Conservation (phyloP, 2,797 vertebrate species). For the Poeciliopsis infans region DNA sequence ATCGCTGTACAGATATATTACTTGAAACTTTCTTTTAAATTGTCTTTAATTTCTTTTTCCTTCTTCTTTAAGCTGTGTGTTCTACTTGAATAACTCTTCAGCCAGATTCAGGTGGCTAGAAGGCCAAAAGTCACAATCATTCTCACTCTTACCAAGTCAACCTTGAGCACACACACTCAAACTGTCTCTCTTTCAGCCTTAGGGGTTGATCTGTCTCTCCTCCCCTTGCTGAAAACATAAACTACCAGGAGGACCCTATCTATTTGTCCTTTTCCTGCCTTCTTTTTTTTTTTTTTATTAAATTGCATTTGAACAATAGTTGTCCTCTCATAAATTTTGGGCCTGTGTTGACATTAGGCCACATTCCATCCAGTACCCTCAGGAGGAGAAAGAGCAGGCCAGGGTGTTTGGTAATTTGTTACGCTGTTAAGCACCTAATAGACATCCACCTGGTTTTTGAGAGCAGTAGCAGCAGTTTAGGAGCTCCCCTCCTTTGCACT, state of each 20-base stretch:
- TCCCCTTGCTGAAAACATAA: conserved; percentile 73
- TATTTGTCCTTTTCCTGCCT: conserved; percentile 63
- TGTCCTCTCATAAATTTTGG: conserved; percentile 78
- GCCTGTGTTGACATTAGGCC: conserved; percentile 78
- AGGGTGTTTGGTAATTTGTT: conserved; percentile 83
- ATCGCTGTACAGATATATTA: conserved; percentile 21
- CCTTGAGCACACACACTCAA: conserved; percentile 25
- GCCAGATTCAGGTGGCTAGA: conserved; percentile 56
- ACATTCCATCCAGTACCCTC: conserved; percentile 72
- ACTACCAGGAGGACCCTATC: conserved; percentile 68
- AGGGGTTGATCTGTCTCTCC: conserved; percentile 66
- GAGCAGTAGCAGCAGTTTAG: conserved; percentile 68
- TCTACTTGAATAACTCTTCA: conserved; percentile 37
- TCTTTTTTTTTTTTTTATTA: conserved; percentile 63
- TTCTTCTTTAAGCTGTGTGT: conserved; percentile 39
- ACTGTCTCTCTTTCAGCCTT: conserved; percentile 31
- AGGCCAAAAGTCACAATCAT: conserved; percentile 40
- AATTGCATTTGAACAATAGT: conserved; percentile 78
- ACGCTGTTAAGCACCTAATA: conserved; percentile 80
- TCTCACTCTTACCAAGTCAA: conserved; percentile 39
- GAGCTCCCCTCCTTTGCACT: conserved; percentile 71
- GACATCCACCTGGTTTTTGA: conserved; percentile 81
- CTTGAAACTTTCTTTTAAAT: conserved; percentile 4
- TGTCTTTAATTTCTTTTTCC: conserved; percentile 36
- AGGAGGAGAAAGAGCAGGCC: conserved; percentile 63